A percentile compares a stretch with the other conserved stretches of the same genome.
Conservation (phyloP, 1,140 invertebrate genomes). For the Contarinia nasturtii region DNA sequence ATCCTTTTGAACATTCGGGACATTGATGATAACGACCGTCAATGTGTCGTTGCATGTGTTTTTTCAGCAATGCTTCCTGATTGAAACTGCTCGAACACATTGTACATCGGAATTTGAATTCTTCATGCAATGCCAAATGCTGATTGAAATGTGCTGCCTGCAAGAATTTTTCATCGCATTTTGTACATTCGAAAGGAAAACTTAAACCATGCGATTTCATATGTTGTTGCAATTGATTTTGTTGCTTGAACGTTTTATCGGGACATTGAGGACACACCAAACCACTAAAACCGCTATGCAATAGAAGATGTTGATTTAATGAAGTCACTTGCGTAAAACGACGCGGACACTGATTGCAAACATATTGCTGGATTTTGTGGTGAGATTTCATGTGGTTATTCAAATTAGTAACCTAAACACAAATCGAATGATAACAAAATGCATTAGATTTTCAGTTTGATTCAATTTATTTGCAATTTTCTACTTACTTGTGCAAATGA, state of each 20-base stretch:
- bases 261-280: constrained; percentile 22
- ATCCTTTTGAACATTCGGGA: constrained; percentile 19
- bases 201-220: constrained; percentile 20
- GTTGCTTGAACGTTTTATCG: constrained; percentile 23
- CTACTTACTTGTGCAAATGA: constrained; percentile 32
- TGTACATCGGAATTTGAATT: constrained; percentile 23
- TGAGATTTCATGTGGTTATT: constrained; percentile 25
- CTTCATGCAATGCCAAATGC: constrained; percentile 21
- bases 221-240: constrained; percentile 22
- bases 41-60: constrained; percentile 22
- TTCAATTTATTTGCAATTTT: neutral
- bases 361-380: constrained; percentile 24
- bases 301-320: constrained; percentile 23
- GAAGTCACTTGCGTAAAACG: constrained; percentile 24
- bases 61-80: constrained; percentile 21
- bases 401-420: constrained; percentile 18
- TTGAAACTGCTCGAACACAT: constrained; percentile 23
- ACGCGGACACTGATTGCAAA: constrained; percentile 23
- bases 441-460: neutral
- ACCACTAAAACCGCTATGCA: constrained; percentile 21
- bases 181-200: constrained; percentile 20
- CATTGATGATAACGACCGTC: constrained; percentile 12
- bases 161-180: constrained; percentile 23
- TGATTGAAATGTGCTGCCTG: constrained; percentile 22
- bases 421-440: neutral